phyloP scores from a whole-genome alignment of 2,797 vertebrate genomes.

The Tachyglossus aculeatus region DNA sequence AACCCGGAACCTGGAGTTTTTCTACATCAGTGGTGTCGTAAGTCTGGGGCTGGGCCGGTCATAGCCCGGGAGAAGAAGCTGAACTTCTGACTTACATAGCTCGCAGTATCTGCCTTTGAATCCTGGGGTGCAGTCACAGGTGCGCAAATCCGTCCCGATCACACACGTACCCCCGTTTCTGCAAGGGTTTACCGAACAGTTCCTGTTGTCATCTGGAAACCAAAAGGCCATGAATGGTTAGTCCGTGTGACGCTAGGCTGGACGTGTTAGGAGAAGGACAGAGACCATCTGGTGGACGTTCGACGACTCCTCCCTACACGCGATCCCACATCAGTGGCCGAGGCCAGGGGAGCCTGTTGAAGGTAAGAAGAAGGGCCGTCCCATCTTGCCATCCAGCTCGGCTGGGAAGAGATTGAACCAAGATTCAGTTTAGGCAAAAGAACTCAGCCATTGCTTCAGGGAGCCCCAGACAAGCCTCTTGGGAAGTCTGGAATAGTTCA shows the following conservation, averaged over 20 bases:
- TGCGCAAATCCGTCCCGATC: slow-evolving; percentile 64
- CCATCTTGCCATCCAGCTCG: too few species aligned
- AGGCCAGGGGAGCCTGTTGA: too few species aligned
- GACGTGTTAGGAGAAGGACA: too few species aligned
- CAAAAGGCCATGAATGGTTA: slow-evolving; percentile 53
- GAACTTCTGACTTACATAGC: slow-evolving; percentile 80
- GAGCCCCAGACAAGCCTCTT: neutral
- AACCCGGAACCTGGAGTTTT: neutral
- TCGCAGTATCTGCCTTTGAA: slow-evolving; percentile 91
- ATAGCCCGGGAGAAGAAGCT: neutral
- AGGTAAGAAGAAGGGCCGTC: too few species aligned
- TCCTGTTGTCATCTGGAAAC: slow-evolving; percentile 77
- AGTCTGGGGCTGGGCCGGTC: too few species aligned
- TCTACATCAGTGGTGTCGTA: too few species aligned
- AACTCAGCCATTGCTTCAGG: neutral
- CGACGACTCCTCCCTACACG: too few species aligned
- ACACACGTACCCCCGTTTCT: slow-evolving; percentile 89
- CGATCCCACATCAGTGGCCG: too few species aligned
- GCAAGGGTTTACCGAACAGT: slow-evolving; percentile 83
- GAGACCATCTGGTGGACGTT: too few species aligned
- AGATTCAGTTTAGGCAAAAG: too few species aligned
- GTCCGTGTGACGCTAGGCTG: neutral
- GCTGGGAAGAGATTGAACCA: too few species aligned
- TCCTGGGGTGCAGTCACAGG: slow-evolving; percentile 82
- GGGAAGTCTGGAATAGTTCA: neutral